A percentile compares a stretch with the other conserved stretches of the same genome.
Evolutionary conservation across 1,140 invertebrate genomes (phyloP).

Genomic region (Anoplolepis gracilipes): DNA sequence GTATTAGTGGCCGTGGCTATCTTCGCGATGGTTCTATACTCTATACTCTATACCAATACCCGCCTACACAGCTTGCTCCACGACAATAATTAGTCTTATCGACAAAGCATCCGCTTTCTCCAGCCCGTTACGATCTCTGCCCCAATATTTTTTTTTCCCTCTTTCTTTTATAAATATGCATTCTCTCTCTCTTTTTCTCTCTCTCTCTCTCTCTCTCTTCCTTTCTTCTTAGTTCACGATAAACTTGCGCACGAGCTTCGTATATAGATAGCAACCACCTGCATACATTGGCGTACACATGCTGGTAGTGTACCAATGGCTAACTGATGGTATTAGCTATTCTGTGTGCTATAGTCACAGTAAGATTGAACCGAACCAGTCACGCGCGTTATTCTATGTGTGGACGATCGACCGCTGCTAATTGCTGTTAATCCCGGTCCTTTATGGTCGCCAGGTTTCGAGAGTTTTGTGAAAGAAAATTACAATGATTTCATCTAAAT

Average conservation of each 20-base stretch:
- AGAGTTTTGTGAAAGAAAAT: background rate
- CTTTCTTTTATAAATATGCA: conserved; percentile 6
- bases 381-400: conserved; percentile 63
- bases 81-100: conserved; percentile 84
- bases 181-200: background rate
- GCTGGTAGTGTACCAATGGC: conserved; percentile 57
- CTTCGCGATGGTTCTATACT: conserved; percentile 30
- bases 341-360: conserved; percentile 52
- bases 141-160: background rate
- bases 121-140: conserved; percentile 41
- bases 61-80: conserved; percentile 47
- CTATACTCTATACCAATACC: conserved; percentile 32
- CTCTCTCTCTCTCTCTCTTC: too few species aligned
- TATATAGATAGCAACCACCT: conserved; percentile 71
- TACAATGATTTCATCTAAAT: background rate
- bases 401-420: conserved; percentile 54
- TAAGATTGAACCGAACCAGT: conserved; percentile 58
- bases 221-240: conserved; percentile 49
- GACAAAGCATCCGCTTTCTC: conserved; percentile 64
- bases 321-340: conserved; percentile 58
- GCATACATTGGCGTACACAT: conserved; percentile 72
- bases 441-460: background rate
- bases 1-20: conserved; percentile 29
- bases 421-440: conserved; percentile 46
- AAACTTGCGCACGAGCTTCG: conserved; percentile 68